These are phyloP conservation scores for Nudaria mundana DNA, from an alignment of 2,888 invertebrate species.

Conservation along the genomic window DNA sequence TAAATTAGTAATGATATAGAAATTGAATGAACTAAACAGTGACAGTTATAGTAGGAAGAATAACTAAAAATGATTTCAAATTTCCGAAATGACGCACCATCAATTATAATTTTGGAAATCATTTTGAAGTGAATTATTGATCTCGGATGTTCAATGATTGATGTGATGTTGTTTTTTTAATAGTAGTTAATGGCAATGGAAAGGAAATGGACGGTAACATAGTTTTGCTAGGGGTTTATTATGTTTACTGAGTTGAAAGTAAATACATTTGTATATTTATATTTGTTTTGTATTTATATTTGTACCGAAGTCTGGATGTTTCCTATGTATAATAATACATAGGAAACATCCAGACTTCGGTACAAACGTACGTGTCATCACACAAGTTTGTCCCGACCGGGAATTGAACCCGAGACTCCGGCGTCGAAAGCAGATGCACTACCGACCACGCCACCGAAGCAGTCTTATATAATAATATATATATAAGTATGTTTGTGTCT, in stretches of 20 bases:
- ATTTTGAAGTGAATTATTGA: conserved; percentile 27
- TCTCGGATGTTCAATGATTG: conserved; percentile 18
- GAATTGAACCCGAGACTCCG: no score
- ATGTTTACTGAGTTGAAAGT: not conserved
- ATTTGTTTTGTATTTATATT: no score
- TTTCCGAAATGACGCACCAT: conserved; percentile 64
- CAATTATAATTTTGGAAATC: conserved; percentile 50
- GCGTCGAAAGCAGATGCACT: no score
- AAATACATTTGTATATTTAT: no score
- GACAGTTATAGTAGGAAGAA: conserved; percentile 64
- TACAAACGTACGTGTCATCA: no score
- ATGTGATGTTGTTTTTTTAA: conserved; percentile 4
- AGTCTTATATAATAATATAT: no score
- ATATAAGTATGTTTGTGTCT: no score
- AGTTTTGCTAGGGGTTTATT: not conserved
- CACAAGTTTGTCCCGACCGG: no score
- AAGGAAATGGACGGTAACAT: conserved; percentile 1
- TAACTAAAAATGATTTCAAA: conserved; percentile 66
- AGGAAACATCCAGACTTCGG: no score
- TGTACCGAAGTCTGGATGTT: no score
- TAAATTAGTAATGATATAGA: conserved; percentile 40
- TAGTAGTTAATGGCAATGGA: not conserved
- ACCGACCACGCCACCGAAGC: no score
- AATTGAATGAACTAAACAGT: conserved; percentile 62
- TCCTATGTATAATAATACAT: not conserved